A percentile compares a stretch with the other conserved stretches of the same genome.
Conservation (phyloP, 1,140 invertebrate genomes). For the Bombus vancouverensis region DNA sequence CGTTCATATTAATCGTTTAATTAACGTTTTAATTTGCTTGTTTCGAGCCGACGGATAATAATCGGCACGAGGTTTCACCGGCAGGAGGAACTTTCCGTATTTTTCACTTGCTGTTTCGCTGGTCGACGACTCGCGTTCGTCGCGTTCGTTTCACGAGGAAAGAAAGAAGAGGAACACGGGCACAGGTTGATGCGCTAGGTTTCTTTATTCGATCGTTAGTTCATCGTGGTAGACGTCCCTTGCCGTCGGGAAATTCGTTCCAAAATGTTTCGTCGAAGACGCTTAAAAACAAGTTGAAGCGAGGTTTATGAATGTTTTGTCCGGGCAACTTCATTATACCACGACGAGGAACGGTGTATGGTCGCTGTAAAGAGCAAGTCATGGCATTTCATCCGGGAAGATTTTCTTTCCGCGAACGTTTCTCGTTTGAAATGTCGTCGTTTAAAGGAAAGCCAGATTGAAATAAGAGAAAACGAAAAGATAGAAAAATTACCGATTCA, state of each 20-base stretch:
- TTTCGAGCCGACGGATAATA: background rate
- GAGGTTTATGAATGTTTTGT: conserved; percentile 23
- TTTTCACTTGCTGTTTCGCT: background rate
- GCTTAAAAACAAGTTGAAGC: conserved; percentile 7
- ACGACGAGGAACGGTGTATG: background rate
- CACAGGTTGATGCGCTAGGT: background rate
- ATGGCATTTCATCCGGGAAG: background rate
- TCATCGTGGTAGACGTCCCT: background rate
- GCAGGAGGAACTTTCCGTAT: background rate
- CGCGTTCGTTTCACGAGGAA: background rate
- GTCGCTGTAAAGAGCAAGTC: conserved; percentile 1
- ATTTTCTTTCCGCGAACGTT: background rate
- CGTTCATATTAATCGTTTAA: conserved; percentile 18
- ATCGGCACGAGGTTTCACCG: conserved; percentile 4
- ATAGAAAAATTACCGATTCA: background rate
- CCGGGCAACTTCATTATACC: conserved; percentile 22
- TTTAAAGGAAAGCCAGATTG: background rate
- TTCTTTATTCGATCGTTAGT: conserved; percentile 24
- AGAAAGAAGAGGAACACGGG: background rate
- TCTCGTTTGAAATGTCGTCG: background rate
- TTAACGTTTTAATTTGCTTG: background rate
- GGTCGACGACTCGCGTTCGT: background rate
- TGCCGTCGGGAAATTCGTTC: conserved; percentile 3
- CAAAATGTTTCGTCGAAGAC: background rate
- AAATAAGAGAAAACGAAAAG: background rate